Evolutionary conservation across 2,888 invertebrate species (phyloP), one percentile per base, ranked within the genome.

Genomic region (Liopterus haemorrhoidalis): DNA sequence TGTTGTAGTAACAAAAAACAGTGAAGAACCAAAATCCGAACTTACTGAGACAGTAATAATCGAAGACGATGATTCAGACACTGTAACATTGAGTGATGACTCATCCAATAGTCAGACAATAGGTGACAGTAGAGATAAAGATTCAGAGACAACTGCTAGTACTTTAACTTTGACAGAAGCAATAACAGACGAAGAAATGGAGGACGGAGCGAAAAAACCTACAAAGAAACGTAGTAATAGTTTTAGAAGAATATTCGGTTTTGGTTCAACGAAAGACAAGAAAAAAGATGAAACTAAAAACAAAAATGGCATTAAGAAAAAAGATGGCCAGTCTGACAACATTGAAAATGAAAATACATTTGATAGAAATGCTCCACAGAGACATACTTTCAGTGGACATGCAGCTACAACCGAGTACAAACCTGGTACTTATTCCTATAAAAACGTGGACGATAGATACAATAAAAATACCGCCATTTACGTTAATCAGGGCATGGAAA

Each of bases 331-430:
- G 45, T 54, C 54, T 3, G 61, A 61, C 25, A 61, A 61, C 42
- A 57, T 53, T 5, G 61, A 66, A 47, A 69, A 68, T 46, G 68
- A 68, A 55, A 56, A 61, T 50, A 59, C 58, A 27, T 63, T 58
- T 41, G 56, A 57, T 41, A 55, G 65, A 45, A 56, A 61, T 28
- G 42, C 61, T 4, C 46, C 57, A 3, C 56, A 60, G 41, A 55
- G 63, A 31, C 61, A 63, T 30, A 62, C 62, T 6, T 41, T 41
- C 24, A 32, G 39, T 9, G 38, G 41, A 2, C 28, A 46, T 21
- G 30, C 16, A 2, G 18, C 6, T 37, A 16, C 11, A 16, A 38
- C 38, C 15, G 45, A 45, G 39, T 39, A 27, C 27, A 18, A 27
- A n/a, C 27, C 38, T 2, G 25, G 14, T 15, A 41, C 41, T 31